phyloP scores from a whole-genome alignment of 2,113 vertebrate genomes.

The Ciconia boyciana region DNA sequence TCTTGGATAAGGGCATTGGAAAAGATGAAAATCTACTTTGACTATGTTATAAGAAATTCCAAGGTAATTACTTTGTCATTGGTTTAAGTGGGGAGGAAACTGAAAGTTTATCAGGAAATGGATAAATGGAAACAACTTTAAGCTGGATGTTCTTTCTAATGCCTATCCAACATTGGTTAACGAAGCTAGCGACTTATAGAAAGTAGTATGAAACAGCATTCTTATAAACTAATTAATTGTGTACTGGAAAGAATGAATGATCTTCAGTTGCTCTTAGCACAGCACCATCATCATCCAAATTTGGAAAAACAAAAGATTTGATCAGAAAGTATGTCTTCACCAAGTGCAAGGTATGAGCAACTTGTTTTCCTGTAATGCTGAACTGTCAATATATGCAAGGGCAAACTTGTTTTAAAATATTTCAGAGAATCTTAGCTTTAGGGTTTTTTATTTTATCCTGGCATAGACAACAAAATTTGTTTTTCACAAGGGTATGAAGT shows the following conservation, averaged over 20 bases:
- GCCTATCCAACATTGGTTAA: background rate
- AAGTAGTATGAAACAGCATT: background rate
- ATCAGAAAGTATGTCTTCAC: background rate
- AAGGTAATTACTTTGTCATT: background rate
- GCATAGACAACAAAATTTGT: background rate
- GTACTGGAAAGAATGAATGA: background rate
- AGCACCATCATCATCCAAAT: background rate
- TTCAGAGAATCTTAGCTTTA: background rate
- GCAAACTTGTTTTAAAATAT: background rate
- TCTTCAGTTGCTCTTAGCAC: background rate
- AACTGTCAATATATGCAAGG: background rate
- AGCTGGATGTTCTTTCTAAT: background rate
- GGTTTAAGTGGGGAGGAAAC: background rate
- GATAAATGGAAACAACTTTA: background rate
- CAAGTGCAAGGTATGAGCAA: background rate
- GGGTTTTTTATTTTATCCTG: background rate
- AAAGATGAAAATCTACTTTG: background rate
- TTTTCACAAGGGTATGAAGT: background rate
- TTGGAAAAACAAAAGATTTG: background rate
- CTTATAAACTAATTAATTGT: background rate
- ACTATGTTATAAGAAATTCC: background rate
- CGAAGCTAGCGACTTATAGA: background rate
- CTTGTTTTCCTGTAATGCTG: background rate
- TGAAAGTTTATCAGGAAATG: background rate
- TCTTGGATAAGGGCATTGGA: background rate